Evolutionary conservation across 2,113 vertebrate genomes (phyloP).

Genomic region (Calyptommatus sinebrachiatus): DNA sequence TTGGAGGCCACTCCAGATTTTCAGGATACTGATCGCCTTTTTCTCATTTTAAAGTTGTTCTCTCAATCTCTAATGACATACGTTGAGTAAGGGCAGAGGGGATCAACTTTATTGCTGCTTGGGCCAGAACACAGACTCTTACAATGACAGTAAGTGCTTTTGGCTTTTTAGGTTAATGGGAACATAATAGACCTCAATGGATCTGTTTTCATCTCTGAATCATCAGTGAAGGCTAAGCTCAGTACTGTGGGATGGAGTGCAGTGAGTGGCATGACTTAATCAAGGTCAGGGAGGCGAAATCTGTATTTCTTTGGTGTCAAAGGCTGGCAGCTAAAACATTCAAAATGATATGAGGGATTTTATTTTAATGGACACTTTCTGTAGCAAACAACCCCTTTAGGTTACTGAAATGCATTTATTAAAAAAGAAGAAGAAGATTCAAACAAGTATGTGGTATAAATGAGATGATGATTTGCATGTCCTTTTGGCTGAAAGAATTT

Average conservation of each 20-base stretch:
- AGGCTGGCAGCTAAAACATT: conserved; percentile 11
- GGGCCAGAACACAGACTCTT: conserved; percentile 42
- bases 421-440: neutral
- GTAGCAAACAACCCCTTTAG: neutral
- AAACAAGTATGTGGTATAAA: conserved; percentile 15
- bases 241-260: conserved; percentile 7
- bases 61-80: conserved; percentile 50
- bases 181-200: conserved; percentile 45
- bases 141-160: conserved; percentile 55
- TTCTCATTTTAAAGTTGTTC: conserved; percentile 46
- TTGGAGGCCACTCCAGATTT: conserved; percentile 15
- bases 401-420: neutral
- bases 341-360: neutral
- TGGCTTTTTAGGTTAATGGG: conserved; percentile 53
- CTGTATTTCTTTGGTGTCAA: neutral
- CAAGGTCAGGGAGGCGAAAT: conserved; percentile 24
- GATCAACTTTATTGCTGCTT: conserved; percentile 34
- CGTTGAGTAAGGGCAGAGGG: conserved; percentile 44
- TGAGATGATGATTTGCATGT: neutral
- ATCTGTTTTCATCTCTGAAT: conserved; percentile 39
- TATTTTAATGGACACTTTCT: neutral
- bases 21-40: conserved; percentile 28
- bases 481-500: neutral
- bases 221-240: conserved; percentile 45
- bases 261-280: conserved; percentile 42